Conservation (phyloP, 2,113 vertebrate genomes). For the Cairina moschata region DNA sequence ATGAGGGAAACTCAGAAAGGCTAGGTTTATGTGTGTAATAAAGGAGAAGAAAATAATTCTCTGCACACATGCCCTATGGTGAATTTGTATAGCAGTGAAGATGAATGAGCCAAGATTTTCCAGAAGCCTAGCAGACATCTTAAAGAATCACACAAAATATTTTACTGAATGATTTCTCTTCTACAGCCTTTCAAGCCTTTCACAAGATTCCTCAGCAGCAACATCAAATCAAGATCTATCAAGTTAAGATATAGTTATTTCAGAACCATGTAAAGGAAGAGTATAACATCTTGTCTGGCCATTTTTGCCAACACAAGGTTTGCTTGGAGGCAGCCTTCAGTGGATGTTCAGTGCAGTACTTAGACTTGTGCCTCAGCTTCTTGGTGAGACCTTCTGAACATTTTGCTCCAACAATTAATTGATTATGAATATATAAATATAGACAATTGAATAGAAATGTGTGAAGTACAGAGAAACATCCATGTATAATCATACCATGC, state of each 20-base stretch:
- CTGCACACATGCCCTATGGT: fast-evolving
- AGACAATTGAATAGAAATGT: background rate
- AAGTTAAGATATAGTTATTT: background rate
- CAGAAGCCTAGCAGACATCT: background rate
- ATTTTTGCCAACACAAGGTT: background rate
- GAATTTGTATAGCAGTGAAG: background rate
- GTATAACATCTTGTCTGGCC: background rate
- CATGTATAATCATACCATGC: background rate
- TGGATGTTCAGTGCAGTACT: background rate
- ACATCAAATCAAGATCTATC: background rate
- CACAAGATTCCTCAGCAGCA: background rate
- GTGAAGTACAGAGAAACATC: background rate
- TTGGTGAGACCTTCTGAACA: background rate
- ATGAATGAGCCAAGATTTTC: background rate
- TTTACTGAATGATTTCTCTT: background rate
- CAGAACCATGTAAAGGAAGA: background rate
- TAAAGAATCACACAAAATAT: background rate
- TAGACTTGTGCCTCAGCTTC: background rate
- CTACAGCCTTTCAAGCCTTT: background rate
- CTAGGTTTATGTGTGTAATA: fast-evolving
- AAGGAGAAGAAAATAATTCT: background rate
- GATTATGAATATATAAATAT: background rate
- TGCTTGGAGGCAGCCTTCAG: background rate
- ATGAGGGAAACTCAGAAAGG: background rate
- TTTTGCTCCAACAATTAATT: background rate